Percentiles rank a stretch among this genome's conserved stretches.
Evolutionary conservation across 2,113 vertebrate species (phyloP).

Genomic region (Rhombomys opimus): DNA sequence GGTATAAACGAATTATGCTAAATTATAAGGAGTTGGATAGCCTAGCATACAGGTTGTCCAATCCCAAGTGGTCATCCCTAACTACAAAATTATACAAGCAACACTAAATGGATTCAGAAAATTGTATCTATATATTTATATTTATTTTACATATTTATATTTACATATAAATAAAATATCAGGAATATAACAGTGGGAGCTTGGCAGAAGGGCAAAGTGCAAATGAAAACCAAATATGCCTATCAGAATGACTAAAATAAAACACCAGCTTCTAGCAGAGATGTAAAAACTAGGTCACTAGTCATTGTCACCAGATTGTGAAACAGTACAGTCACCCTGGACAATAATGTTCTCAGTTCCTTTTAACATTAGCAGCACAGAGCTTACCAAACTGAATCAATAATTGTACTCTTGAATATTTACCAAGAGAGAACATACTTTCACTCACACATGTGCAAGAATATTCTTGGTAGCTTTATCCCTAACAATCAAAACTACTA

Average conservation of each 20-base stretch:
- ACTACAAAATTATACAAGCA: background rate
- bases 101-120: background rate
- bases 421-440: background rate
- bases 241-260: background rate
- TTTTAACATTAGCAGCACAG: background rate
- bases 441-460: background rate
- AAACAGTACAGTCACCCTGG: background rate
- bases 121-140: background rate
- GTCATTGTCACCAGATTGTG: background rate
- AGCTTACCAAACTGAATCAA: background rate
- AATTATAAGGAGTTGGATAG: conserved; percentile 8
- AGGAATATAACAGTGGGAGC: background rate
- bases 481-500: background rate
- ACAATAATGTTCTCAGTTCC: background rate
- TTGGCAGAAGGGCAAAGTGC: background rate
- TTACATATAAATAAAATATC: background rate
- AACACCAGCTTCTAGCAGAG: background rate
- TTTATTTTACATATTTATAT: too few species aligned
- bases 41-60: background rate
- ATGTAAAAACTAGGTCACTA: background rate
- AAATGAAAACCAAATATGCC: background rate
- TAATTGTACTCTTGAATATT: background rate
- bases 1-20: conserved; percentile 25
- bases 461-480: background rate
- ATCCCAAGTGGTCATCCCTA: background rate